phyloP scores from a whole-genome alignment of 2,797 vertebrate genomes.

The Enoplosus armatus region DNA sequence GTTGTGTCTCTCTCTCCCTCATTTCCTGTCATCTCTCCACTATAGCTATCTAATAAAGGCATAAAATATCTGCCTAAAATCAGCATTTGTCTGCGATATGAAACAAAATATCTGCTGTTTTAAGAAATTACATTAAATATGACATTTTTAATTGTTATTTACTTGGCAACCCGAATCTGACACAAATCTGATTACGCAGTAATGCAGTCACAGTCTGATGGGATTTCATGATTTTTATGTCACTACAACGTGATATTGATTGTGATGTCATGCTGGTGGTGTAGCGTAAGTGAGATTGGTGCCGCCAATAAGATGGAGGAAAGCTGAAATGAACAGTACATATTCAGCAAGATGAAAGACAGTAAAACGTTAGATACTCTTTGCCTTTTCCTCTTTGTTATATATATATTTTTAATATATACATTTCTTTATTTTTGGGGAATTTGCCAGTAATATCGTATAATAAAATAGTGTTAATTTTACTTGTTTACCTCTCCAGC shows the following conservation, averaged over 20 bases:
- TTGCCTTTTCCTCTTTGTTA: not conserved
- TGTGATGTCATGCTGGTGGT: not conserved
- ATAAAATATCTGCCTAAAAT: no score
- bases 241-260: not conserved
- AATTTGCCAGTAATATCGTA: not conserved
- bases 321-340: not conserved
- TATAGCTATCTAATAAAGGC: not conserved
- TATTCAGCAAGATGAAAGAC: not conserved
- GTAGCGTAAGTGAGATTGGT: not conserved
- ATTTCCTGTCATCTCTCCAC: not conserved
- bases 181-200: not conserved
- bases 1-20: not conserved
- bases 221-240: not conserved
- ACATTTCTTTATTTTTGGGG: no score
- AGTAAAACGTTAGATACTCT: not conserved
- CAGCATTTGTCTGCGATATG: not conserved
- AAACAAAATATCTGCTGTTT: not conserved
- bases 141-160: not conserved
- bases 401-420: not conserved
- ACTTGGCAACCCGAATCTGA: not conserved
- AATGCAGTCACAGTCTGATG: slow-evolving; percentile 15
- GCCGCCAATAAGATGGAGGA: not conserved
- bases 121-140: not conserved
- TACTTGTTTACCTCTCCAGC: not conserved
- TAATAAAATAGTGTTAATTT: not conserved